Evolutionary conservation across 2,113 vertebrate species (phyloP).

Genomic region (Microtus pennsylvanicus): DNA sequence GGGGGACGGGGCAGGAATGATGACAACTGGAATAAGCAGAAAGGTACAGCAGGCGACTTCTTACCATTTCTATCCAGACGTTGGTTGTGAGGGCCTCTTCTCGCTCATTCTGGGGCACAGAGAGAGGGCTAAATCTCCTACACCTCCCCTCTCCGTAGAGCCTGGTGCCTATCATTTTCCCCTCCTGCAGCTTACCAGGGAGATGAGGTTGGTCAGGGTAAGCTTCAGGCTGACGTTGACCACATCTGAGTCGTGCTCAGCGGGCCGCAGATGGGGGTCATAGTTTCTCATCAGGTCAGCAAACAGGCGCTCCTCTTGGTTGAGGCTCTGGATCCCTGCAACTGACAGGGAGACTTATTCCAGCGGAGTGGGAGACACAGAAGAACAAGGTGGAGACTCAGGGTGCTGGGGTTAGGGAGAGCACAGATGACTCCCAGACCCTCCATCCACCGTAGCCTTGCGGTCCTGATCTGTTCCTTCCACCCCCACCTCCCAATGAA

Average conservation of each 20-base stretch:
- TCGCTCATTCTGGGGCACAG: constrained; percentile 91
- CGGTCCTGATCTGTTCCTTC: neutral
- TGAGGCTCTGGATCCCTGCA: constrained; percentile 84
- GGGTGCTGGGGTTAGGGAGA: neutral
- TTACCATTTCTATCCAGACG: constrained; percentile 98
- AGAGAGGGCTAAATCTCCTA: neutral
- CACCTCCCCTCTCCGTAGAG: neutral
- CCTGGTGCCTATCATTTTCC: accelerated
- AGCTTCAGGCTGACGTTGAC: constrained; percentile 94
- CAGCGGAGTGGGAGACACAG: accelerated
- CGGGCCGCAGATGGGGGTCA: constrained; percentile 91
- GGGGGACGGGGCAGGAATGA: neutral
- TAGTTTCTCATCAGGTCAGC: constrained; percentile 93
- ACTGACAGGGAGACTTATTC: accelerated
- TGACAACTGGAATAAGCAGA: neutral
- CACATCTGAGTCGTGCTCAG: constrained; percentile 85
- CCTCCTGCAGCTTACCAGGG: constrained; percentile 88
- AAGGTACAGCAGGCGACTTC: neutral
- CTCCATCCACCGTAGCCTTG: neutral
- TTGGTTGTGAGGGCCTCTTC: constrained; percentile 96
- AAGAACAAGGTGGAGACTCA: too few relatives aligned
- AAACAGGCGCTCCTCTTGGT: constrained; percentile 94
- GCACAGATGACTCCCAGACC: neutral
- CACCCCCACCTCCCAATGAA: neutral
- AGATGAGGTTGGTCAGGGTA: constrained; percentile 98